Base-by-base conservation (phyloP, 2,797 vertebrate species). In the Pseudopleuronectes americanus region DNA sequence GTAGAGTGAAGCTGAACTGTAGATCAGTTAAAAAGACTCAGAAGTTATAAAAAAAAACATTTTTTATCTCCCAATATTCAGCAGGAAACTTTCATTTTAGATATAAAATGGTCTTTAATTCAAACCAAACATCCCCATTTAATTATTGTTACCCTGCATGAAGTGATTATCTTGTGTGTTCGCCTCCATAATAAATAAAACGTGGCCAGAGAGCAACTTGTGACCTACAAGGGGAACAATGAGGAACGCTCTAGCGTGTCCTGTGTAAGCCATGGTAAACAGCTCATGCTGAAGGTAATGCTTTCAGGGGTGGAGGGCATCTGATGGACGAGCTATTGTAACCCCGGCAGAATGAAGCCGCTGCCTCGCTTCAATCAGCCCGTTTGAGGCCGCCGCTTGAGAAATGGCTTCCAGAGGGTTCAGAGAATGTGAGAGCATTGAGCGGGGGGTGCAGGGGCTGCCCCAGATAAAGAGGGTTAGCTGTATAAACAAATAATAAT, bases 391-490 rank as follows among this genome's bases (percentile, higher is more conserved):
- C 36, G 14, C 48, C 23, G 24, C 47, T 75, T 31, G 84, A 86
- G 81, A 80, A 80, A 77, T 48, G 62, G 85, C 80, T 89, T 90
- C 84, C 68, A 88, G 87, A 81, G 84, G 73, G 81, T 82, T 86
- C 83, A 51, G 69, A 60, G 74, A 74, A 77, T 73, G 78, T 10
- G 31, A 52, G 66, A 51, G 77, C 19, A 1, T 54, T 54, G 1
- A 60, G 77, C 28, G 70, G 68, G 52, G 66, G 74, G 28, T 4
- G 54, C 13, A 3, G 52, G 63, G 59, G 62, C 60, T 76, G 84
- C 74, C 85, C 89, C 79, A 87, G 88, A 89, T 91, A 89, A 85
- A 88, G 79, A 75, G 83, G 76, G 79, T 85, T 87, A 87, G 79
- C 85, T 77, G 82, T 82, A 83, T 81, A 91, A 89, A 90, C 84